These are phyloP conservation scores for Leptura quadrifasciata DNA, from an alignment of 2,888 invertebrate genomes.

Conservation along the genomic window DNA sequence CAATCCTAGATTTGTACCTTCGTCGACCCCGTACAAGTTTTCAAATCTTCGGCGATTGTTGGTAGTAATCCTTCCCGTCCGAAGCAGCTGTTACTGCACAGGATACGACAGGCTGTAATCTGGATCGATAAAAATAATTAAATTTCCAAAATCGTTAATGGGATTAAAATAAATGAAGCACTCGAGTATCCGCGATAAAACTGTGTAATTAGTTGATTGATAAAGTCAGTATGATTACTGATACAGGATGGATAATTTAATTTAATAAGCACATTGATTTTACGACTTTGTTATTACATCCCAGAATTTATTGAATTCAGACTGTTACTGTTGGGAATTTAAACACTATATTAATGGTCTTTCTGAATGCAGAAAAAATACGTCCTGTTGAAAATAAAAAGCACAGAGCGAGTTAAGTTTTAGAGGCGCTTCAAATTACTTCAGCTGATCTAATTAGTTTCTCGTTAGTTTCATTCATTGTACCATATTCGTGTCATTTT, in stretches of 20 bases:
- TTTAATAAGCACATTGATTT: too few relatives aligned
- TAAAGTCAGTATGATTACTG: conserved; percentile 19
- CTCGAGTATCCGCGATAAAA: conserved; percentile 16
- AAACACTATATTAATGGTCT: too few relatives aligned
- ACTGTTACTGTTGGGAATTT: too few relatives aligned
- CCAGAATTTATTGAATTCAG: too few relatives aligned
- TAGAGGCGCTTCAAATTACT: too few relatives aligned
- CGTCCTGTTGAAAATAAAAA: too few relatives aligned
- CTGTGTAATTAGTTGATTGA: conserved; percentile 15
- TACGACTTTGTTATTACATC: too few relatives aligned
- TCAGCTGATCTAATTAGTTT: too few relatives aligned
- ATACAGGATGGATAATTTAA: background rate
- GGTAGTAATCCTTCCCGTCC: background rate
- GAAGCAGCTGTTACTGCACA: conserved; percentile 16
- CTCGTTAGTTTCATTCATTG: too few relatives aligned
- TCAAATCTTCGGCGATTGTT: conserved; percentile 10
- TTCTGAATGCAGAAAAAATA: too few relatives aligned
- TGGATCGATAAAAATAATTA: conserved; percentile 18
- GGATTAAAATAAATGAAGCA: conserved; percentile 21
- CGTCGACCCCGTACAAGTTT: conserved; percentile 3
- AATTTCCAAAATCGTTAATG: conserved; percentile 26
- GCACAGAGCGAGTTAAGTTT: too few relatives aligned
- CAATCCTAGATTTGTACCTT: background rate
- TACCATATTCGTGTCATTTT: too few relatives aligned
- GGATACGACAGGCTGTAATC: conserved; percentile 1